Percentiles rank a stretch among this genome's conserved stretches.
Conservation (phyloP, 2,113 vertebrate species). For the Oncorhynchus mykiss region DNA sequence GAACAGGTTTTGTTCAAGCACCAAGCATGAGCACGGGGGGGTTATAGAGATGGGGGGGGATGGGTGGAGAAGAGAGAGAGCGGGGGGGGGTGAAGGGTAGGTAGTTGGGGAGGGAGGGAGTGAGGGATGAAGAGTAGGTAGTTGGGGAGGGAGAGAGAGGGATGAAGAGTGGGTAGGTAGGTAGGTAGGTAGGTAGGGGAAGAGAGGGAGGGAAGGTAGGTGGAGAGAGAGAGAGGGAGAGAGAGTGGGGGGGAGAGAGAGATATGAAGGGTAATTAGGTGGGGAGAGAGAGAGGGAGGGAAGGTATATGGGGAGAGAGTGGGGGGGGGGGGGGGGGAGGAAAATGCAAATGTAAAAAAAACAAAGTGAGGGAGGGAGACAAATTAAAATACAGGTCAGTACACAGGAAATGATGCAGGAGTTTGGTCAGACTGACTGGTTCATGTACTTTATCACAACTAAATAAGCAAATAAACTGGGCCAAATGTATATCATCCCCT, state of each 20-base stretch:
- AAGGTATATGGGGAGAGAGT: too few species aligned
- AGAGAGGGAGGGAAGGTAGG: too few species aligned
- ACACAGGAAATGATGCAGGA: conserved; percentile 95
- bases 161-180: too few species aligned
- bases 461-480: conserved; percentile 86
- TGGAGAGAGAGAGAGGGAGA: too few species aligned
- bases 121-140: too few species aligned
- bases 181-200: too few species aligned
- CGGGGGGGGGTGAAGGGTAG: too few species aligned
- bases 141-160: too few species aligned
- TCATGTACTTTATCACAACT: conserved; percentile 81
- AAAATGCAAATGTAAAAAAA: conserved; percentile 81
- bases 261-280: conserved; percentile 66
- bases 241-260: neutral
- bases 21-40: conserved; percentile 82
- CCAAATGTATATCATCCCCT: conserved; percentile 90
- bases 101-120: conserved; percentile 76
- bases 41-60: neutral
- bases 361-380: conserved; percentile 86
- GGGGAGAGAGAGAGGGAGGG: conserved; percentile 76
- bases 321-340: too few species aligned
- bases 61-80: too few species aligned
- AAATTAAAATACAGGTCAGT: conserved; percentile 98
- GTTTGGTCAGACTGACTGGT: conserved; percentile 94
- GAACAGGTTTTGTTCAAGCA: conserved; percentile 83